Percentiles rank a stretch among this genome's conserved stretches.
Conservation (phyloP, 2,888 invertebrate genomes). For the Dyspetes luteomarginatus region DNA sequence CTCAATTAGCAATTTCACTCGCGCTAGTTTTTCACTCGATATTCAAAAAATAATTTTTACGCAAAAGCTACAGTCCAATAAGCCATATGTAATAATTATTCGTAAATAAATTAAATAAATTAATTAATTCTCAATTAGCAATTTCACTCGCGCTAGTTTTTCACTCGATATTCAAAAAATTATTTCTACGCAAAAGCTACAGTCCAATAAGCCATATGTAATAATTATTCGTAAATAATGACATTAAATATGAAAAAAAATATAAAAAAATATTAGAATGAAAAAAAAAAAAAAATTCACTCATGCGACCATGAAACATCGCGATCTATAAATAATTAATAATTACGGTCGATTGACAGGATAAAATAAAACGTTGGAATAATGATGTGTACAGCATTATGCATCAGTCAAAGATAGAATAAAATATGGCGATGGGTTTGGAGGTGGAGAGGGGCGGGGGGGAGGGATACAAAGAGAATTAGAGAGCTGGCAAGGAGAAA, state of each 20-base stretch:
- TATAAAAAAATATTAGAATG: not conserved
- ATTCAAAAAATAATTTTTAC: too few relatives aligned
- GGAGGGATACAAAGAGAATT: not conserved
- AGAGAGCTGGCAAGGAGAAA: slow-evolving; percentile 9
- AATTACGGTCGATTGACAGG: slow-evolving; percentile 23
- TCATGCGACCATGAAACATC: slow-evolving; percentile 7
- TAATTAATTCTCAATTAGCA: slow-evolving; percentile 25
- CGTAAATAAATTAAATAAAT: too few relatives aligned
- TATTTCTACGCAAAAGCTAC: too few relatives aligned
- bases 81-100: too few relatives aligned
- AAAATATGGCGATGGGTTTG: not conserved
- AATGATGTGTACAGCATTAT: slow-evolving; percentile 38
- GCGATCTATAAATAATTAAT: slow-evolving; percentile 7
- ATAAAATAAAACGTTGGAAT: slow-evolving; percentile 8
- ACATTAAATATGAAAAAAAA: slow-evolving; percentile 1
- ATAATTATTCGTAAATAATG: not conserved
- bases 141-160: slow-evolving; percentile 37
- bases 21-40: too few relatives aligned
- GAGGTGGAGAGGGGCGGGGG: not conserved
- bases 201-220: too few relatives aligned
- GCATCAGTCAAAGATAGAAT: slow-evolving; percentile 34
- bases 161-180: not conserved
- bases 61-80: too few relatives aligned
- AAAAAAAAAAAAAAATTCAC: not conserved
- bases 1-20: too few relatives aligned